A percentile compares a stretch with the other conserved stretches of the same genome.
Evolutionary conservation across 2,888 invertebrate species (phyloP).

Genomic region (Graphium colonna): DNA sequence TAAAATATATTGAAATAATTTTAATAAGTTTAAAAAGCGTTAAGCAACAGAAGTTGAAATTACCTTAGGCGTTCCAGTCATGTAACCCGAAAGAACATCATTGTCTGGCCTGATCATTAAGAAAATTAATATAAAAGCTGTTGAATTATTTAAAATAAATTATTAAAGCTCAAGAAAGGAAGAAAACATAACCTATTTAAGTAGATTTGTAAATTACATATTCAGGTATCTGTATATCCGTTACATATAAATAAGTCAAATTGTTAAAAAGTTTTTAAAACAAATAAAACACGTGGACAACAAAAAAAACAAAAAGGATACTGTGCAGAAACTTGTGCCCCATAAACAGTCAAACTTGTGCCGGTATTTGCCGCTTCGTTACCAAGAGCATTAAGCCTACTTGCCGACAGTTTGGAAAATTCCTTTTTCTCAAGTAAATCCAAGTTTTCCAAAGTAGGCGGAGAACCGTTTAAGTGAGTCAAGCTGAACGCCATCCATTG

Average conservation of each 20-base stretch:
- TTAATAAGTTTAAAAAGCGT: too few relatives aligned
- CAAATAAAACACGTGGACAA: constrained; percentile 52
- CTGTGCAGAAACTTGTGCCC: constrained; percentile 51
- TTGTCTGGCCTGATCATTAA: constrained; percentile 63
- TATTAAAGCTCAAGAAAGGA: constrained; percentile 1
- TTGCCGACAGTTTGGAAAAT: constrained; percentile 74
- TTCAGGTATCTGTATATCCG: neutral
- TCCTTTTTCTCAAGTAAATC: constrained; percentile 83
- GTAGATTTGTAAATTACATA: too few relatives aligned
- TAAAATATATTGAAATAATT: too few relatives aligned
- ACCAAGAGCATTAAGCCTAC: constrained; percentile 46
- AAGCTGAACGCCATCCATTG: constrained; percentile 89
- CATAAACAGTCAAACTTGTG: constrained; percentile 61
- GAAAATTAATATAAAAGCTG: constrained; percentile 34
- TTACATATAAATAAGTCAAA: neutral
- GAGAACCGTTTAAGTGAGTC: constrained; percentile 81
- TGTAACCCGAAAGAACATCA: constrained; percentile 67
- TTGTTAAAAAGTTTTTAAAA: constrained; percentile 8
- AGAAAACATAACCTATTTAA: constrained; percentile 20
- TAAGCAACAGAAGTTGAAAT: constrained; percentile 5
- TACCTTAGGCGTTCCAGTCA: constrained; percentile 65
- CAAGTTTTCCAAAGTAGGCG: constrained; percentile 81
- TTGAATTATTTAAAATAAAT: constrained; percentile 12
- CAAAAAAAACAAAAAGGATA: constrained; percentile 63
- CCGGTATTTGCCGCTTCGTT: constrained; percentile 64